These are phyloP conservation scores for Tholera decimalis DNA, from an alignment of 2,888 invertebrate species.

Conservation along the genomic window DNA sequence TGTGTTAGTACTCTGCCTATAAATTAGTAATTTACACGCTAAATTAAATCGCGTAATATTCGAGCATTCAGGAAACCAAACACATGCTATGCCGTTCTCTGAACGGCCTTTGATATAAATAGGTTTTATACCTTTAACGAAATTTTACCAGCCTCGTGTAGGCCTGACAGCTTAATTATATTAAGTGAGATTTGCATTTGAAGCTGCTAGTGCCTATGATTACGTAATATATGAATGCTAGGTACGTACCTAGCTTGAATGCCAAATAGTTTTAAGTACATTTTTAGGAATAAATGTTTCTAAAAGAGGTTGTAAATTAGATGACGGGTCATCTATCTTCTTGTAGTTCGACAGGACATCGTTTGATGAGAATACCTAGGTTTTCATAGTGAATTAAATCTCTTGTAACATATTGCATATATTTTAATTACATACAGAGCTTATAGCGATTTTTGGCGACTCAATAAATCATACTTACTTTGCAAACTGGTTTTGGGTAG, in stretches of 20 bases:
- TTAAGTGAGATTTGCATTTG: constrained; percentile 46
- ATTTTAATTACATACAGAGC: too few relatives aligned
- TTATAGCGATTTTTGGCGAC: background rate
- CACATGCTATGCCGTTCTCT: constrained; percentile 54
- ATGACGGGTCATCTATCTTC: constrained; percentile 44
- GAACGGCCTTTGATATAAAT: constrained; percentile 52
- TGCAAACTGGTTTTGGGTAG: background rate
- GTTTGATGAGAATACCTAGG: background rate
- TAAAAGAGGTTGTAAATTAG: constrained; percentile 43
- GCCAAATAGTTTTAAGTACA: constrained; percentile 36
- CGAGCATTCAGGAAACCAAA: constrained; percentile 58
- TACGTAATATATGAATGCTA: constrained; percentile 38
- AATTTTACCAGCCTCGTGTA: constrained; percentile 29
- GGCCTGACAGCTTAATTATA: constrained; percentile 47
- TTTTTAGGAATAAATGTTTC: constrained; percentile 45
- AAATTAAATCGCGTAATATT: constrained; percentile 61
- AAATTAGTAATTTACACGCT: constrained; percentile 44
- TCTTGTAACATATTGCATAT: background rate
- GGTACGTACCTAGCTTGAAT: constrained; percentile 35
- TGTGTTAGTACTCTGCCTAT: background rate
- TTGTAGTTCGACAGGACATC: constrained; percentile 1
- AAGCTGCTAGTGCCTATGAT: constrained; percentile 24
- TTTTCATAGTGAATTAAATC: background rate
- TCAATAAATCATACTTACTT: constrained; percentile 2
- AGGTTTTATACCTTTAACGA: constrained; percentile 32